These are phyloP conservation scores for Peribatodes rhomboidaria DNA, from an alignment of 2,888 invertebrate species.

Conservation along the genomic window DNA sequence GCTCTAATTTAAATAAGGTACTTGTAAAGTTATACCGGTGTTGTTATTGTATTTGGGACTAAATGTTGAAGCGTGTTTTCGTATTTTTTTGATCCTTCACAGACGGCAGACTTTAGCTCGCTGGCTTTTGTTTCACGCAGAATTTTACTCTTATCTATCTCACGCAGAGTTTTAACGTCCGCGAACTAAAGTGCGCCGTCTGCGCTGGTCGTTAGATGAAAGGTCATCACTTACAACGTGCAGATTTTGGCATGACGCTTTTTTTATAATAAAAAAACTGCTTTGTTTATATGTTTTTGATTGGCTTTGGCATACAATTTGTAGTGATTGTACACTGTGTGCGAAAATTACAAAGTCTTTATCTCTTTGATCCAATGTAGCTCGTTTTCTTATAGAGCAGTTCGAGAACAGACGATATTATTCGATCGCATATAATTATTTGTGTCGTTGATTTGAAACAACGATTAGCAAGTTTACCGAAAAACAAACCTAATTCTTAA, in stretches of 20 bases:
- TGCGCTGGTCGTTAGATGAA: slow-evolving; percentile 25
- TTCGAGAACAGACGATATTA: neutral
- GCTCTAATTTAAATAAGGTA: slow-evolving; percentile 44
- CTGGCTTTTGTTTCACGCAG: neutral
- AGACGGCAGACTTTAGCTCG: neutral
- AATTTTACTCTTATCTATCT: neutral
- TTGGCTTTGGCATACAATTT: slow-evolving; percentile 6
- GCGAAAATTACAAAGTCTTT: neutral
- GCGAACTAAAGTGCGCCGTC: slow-evolving; percentile 4
- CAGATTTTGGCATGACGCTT: slow-evolving; percentile 8
- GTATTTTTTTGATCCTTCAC: slow-evolving; percentile 8
- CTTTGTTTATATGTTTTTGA: slow-evolving; percentile 10
- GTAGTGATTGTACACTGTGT: neutral
- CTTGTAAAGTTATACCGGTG: slow-evolving; percentile 34
- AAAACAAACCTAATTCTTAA: neutral
- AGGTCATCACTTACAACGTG: slow-evolving; percentile 39
- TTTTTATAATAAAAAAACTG: slow-evolving; percentile 1
- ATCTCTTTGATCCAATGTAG: neutral
- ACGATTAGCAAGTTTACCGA: slow-evolving; percentile 5
- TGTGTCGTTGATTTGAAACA: neutral
- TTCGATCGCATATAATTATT: neutral
- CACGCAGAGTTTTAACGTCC: neutral
- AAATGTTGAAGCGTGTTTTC: slow-evolving; percentile 28
- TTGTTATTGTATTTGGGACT: slow-evolving; percentile 35
- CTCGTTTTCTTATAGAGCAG: neutral